Evolutionary conservation across 1,140 invertebrate species (phyloP), one percentile per base, ranked within the genome.

Genomic region (Saccostrea glomerata): DNA sequence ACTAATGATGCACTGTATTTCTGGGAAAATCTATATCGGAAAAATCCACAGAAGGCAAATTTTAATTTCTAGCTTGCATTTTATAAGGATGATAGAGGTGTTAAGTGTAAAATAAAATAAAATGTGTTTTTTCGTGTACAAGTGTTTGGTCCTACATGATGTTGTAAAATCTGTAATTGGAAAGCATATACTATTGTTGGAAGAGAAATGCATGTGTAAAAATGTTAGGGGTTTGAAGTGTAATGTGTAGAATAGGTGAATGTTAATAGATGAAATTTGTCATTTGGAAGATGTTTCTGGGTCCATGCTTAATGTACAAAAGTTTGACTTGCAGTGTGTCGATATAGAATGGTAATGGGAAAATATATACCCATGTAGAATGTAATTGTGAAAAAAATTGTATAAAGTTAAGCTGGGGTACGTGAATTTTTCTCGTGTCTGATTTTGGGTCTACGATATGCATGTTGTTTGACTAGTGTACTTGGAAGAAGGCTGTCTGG

Each of bases 301-400:
- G 47, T 47, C 47, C 47, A 47, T 47, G 47, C 47, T 7, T 3
- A 20, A 66, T 66, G 60, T 66, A 66, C 20, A 66, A n/a, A 66
- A 20, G 60, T 66, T 66, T 66, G 60, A 66, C 60, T 23, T 66
- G 60, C 60, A 11, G 60, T 66, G 60, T 66, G 60, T 66, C 60
- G 2, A 66, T 66, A n/a, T 66, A 66, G 60, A 66, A 66, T 66
- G 60, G 60, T 66, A 66, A 66, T 66, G 20, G 60, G 60, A 66
- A 66, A 23, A 66, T 66, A n/a, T 66, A 66, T 66, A 66, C n/a
- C 17, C 17, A 17, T 66, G 60, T 66, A 20, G 60, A 20, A 66
- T 0, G 60, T 66, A 66, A 66, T n/a, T 66, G 60, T 66, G 60
- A n/a, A 73, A 77, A 77, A 63, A 17, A 17, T 30, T 30, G 30